phyloP scores from a whole-genome alignment of 2,113 vertebrate genomes.

The Indicator indicator region DNA sequence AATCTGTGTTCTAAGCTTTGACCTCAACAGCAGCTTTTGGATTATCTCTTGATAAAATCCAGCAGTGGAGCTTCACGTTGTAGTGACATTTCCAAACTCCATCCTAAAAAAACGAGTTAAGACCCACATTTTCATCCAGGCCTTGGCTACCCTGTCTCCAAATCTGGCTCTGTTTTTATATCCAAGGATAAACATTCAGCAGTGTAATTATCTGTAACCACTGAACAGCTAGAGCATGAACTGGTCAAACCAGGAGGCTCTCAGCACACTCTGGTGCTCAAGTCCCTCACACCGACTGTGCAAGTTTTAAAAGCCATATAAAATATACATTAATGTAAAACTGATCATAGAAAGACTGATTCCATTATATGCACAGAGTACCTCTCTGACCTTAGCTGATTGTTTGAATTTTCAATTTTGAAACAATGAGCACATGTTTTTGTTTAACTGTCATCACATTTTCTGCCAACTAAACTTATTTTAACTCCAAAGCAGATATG shows the following conservation, averaged over 20 bases:
- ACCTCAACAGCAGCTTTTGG: neutral
- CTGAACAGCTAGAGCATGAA: neutral
- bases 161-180: neutral
- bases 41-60: neutral
- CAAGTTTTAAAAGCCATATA: neutral
- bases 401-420: neutral
- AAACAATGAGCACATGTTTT: neutral
- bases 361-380: neutral
- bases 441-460: neutral
- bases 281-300: neutral
- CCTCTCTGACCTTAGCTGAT: neutral
- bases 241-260: neutral
- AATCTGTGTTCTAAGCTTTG: neutral
- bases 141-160: neutral
- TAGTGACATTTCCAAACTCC: neutral
- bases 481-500: neutral
- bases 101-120: neutral
- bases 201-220: neutral
- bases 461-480: neutral
- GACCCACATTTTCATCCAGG: neutral
- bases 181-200: neutral
- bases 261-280: accelerated
- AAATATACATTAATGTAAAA: neutral
- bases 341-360: neutral
- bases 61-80: neutral